These are phyloP conservation scores for Drosophila teissieri DNA, from an alignment of 1,140 invertebrate genomes.

Conservation along the genomic window DNA sequence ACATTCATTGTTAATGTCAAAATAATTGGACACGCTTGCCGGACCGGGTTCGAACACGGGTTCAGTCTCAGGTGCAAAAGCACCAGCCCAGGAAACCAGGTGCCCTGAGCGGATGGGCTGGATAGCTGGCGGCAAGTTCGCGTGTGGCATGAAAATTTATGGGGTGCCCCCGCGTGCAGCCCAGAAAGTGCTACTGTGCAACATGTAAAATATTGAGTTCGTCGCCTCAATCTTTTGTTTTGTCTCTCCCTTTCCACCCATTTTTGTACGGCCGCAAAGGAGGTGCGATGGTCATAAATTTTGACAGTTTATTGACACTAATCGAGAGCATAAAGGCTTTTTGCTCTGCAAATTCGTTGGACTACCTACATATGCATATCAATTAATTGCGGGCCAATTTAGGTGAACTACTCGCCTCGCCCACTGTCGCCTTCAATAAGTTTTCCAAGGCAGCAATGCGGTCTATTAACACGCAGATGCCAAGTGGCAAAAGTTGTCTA, in stretches of 20 bases:
- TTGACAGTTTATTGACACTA: constrained; percentile 79
- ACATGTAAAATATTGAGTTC: constrained; percentile 64
- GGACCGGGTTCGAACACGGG: constrained; percentile 33
- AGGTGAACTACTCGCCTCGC: constrained; percentile 38
- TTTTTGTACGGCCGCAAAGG: constrained; percentile 23
- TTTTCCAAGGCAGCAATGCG: constrained; percentile 51
- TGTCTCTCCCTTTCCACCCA: constrained; percentile 32
- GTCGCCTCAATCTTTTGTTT: constrained; percentile 45
- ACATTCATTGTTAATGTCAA: constrained; percentile 82
- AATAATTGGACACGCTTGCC: constrained; percentile 82
- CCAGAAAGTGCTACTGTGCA: constrained; percentile 50
- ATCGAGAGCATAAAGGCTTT: constrained; percentile 29
- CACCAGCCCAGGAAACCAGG: constrained; percentile 17
- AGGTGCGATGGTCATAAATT: constrained; percentile 69
- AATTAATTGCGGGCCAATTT: constrained; percentile 26
- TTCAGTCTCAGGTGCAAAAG: constrained; percentile 29
- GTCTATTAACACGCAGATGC: constrained; percentile 68
- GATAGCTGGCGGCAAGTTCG: constrained; percentile 44
- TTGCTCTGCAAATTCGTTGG: constrained; percentile 12
- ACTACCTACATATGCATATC: constrained; percentile 11
- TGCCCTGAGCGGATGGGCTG: constrained; percentile 34
- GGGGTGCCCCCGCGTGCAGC: constrained; percentile 44
- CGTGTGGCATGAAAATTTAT: constrained; percentile 82
- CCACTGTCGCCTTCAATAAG: constrained; percentile 5
- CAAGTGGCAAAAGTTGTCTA: constrained; percentile 47